Percentiles rank a stretch among this genome's conserved stretches.
Conservation (phyloP, 2,113 vertebrate genomes). For the Mohoua ochrocephala region DNA sequence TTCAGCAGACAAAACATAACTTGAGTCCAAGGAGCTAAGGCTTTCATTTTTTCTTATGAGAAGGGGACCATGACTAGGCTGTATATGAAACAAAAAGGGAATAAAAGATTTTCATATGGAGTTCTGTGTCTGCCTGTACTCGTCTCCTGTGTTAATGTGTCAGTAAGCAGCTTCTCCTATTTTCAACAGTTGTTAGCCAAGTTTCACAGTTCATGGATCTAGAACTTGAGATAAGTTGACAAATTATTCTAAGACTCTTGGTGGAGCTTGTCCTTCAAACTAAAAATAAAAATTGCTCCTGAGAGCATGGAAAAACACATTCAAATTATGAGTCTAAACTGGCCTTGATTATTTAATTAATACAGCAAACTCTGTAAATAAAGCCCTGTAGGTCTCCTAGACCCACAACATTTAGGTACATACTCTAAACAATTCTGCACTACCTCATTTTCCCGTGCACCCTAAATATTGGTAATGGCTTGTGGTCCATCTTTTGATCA, state of each 20-base stretch:
- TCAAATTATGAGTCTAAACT: neutral
- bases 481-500: neutral
- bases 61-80: neutral
- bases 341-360: neutral
- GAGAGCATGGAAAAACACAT: neutral
- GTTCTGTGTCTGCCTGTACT: neutral
- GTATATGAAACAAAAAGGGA: neutral
- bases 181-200: neutral
- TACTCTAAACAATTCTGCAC: neutral
- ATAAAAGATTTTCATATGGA: neutral
- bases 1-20: neutral
- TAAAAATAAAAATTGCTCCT: neutral
- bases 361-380: neutral
- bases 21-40: neutral
- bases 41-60: neutral
- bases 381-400: neutral
- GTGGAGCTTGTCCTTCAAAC: neutral
- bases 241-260: neutral
- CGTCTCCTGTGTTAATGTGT: neutral
- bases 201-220: neutral
- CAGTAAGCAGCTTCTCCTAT: neutral
- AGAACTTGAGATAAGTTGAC: neutral
- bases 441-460: neutral
- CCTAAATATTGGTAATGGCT: neutral
- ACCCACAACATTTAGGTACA: neutral